These are phyloP conservation scores for Etheostoma cragini DNA, from an alignment of 2,113 vertebrate species.

Conservation along the genomic window DNA sequence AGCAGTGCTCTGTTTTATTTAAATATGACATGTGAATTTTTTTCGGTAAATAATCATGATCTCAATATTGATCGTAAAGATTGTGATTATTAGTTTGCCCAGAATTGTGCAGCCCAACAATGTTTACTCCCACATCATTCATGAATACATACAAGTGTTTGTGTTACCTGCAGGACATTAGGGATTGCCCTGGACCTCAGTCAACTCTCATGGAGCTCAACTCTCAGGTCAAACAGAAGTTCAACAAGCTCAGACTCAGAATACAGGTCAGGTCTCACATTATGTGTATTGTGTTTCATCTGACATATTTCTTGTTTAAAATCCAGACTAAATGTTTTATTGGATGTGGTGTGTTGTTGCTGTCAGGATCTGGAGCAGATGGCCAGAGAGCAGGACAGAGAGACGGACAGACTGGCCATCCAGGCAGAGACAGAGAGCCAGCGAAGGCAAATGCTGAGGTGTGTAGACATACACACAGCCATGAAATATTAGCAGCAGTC, in stretches of 20 bases:
- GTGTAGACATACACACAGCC: background rate
- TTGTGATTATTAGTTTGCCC: too few species aligned
- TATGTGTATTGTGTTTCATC: background rate
- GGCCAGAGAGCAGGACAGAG: conserved; percentile 92
- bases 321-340: background rate
- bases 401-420: conserved; percentile 88
- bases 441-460: conserved; percentile 95
- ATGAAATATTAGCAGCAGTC: background rate
- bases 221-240: conserved; percentile 91
- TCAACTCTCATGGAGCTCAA: conserved; percentile 88
- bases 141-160: background rate
- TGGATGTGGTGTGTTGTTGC: background rate
- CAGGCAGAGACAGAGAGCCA: conserved; percentile 91
- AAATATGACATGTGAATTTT: too few species aligned
- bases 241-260: conserved; percentile 87
- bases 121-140: too few species aligned
- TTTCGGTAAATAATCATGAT: too few species aligned
- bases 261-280: conserved; percentile 88
- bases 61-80: too few species aligned
- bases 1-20: too few species aligned
- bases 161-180: conserved; percentile 76
- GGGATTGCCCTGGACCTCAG: conserved; percentile 89
- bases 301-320: background rate
- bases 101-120: too few species aligned
- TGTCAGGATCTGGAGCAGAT: conserved; percentile 92